Evolutionary conservation across 2,888 invertebrate species (phyloP).

Genomic region (Amphiduros pacificus): DNA sequence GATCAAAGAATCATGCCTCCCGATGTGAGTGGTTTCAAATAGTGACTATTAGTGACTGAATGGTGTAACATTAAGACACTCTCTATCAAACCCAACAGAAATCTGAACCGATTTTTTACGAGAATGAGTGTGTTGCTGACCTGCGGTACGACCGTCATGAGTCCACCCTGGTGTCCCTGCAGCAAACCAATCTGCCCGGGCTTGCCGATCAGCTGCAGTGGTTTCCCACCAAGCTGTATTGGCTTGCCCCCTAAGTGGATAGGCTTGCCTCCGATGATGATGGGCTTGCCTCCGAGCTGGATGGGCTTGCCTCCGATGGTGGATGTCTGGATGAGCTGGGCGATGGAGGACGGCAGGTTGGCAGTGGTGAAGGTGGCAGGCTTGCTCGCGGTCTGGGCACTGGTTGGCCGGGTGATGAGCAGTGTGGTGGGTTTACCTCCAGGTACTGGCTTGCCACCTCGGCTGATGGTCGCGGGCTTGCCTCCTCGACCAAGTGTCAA

Average conservation of each 20-base stretch:
- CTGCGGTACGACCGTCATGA: conserved; percentile 16
- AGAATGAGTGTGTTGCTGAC: no score
- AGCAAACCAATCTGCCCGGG: conserved; percentile 20
- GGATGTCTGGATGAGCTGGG: conserved; percentile 25
- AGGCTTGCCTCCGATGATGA: conserved; percentile 44
- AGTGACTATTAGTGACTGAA: no score
- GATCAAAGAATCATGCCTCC: no score
- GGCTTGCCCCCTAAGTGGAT: conserved; percentile 50
- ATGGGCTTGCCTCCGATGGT: conserved; percentile 20
- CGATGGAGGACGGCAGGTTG: conserved; percentile 6
- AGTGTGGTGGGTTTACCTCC: conserved; percentile 20
- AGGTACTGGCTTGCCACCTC: no score
- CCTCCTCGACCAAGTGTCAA: conserved; percentile 12
- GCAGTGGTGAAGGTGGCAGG: neutral
- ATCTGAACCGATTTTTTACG: no score
- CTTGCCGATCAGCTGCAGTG: conserved; percentile 32
- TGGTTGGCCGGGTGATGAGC: conserved; percentile 15
- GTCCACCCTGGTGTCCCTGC: conserved; percentile 14
- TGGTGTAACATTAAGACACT: no score
- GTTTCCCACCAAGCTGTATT: conserved; percentile 43
- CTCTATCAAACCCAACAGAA: no score
- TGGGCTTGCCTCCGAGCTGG: conserved; percentile 23
- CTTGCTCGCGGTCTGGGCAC: neutral
- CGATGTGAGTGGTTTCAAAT: no score
- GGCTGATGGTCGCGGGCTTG: conserved; percentile 19